Evolutionary conservation across 1,140 invertebrate genomes (phyloP), one percentile per base, ranked within the genome.

Genomic region (Sitobion miscanthi): DNA sequence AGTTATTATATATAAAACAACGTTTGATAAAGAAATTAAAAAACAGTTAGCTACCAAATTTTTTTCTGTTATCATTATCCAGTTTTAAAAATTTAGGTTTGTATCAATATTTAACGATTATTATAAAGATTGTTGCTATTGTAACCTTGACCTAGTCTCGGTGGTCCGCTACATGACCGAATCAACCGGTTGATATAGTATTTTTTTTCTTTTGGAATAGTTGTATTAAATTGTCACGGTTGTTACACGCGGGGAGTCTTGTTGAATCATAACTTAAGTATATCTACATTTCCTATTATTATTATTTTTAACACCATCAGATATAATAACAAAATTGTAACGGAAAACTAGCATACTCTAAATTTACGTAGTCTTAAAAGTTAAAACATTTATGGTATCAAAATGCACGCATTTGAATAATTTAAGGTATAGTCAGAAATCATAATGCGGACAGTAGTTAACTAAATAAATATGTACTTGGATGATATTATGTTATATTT

Each of bases 121-220:
- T 45, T 69, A 54, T 57, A 57, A 90, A 62, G 89, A 45, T 90
- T 90, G 89, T 45, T 45, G 6, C 54, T 69, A 47, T 45, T 69
- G 54, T 69, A 93, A 85, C 91, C 91, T 93, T 93, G 91, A 93
- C 91, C 91, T 86, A 93, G 91, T 93, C 82, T 93, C 23, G 69
- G 49, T 42, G 91, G 91, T 86, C 91, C 82, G 91, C 91, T 93
- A 93, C 49, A 93, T 93, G 82, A 93, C 82, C 91, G 91, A 93
- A 93, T 93, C 91, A 85, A 93, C 91, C 91, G 91, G 82, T 93
- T 86, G 82, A 93, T 87, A 47, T 88, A 88, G 30, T 49, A 87
- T 87, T 47, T 87, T 47, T 86, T 86, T 86, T 86, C 14, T 54
- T 54, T 54, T 52, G 49, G 42, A 54, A 89, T 54, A 38, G 8